Evolutionary conservation across 2,888 invertebrate genomes (phyloP), one percentile per base, ranked within the genome.

Genomic region (Malachius bipustulatus): DNA sequence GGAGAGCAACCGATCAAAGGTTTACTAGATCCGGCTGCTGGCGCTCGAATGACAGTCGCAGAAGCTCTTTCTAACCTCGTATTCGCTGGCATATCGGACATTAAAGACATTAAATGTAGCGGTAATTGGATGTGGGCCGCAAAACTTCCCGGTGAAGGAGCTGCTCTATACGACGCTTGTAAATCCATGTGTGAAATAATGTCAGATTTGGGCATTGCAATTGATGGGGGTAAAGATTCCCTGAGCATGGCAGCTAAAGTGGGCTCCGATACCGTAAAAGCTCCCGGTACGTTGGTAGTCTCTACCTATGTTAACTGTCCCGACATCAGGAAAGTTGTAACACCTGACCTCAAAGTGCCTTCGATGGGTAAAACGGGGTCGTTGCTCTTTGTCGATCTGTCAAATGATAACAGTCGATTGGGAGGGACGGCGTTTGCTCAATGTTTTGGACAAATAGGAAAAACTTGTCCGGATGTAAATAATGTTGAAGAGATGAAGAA

Each of bases 41-140:
- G 96, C 32, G 96, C 94, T 0, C 70, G 96, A 39, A 79, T 97
- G 81, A 83, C 93, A 1, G 84, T 98, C 0, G 90, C 84, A 0
- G 98, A 98, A 63, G 83, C 96, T 1, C 60, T 97, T 12, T 87
- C 88, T 31, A 98, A 98, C 63, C 69, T 98, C 44, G 91, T 79
- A 1, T 81, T 81, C 55, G 78, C 76, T 2, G 72, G 70, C 15
- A 74, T 81, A 32, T 67, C 70, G 1, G 67, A 69, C 36, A 49
- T 79, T 13, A 67, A 81, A 63, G 97, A 98, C 62, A 82, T 97
- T 2, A 98, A 97, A 64, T 96, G 96, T 60, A 93, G 91, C 26
- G 97, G 90, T n/a, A 98, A 98, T 63, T 98, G 97, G 97, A 98
- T 98, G 98, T 98, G 97, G 97, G 82, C 93, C 0, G 97, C 96